phyloP scores from a whole-genome alignment of 2,797 vertebrate species.

The Strix occidentalis region DNA sequence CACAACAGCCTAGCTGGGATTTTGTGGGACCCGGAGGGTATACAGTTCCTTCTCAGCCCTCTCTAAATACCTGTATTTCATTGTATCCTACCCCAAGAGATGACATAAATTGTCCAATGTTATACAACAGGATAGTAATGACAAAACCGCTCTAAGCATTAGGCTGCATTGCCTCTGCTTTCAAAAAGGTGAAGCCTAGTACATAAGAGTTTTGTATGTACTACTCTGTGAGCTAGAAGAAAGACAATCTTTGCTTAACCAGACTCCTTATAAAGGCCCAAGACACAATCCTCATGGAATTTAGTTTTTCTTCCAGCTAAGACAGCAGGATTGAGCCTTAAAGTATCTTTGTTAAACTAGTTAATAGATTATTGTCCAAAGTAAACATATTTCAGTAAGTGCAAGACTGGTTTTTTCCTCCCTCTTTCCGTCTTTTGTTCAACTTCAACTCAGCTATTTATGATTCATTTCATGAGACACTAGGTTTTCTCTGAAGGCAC shows the following conservation, averaged over 20 bases:
- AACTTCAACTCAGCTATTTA: slow-evolving; percentile 71
- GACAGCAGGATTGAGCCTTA: not conserved
- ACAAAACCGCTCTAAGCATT: not conserved
- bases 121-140: not conserved
- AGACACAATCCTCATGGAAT: not conserved
- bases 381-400: slow-evolving; percentile 44
- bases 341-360: slow-evolving; percentile 40
- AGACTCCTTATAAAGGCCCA: not conserved
- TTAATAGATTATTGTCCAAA: slow-evolving; percentile 52
- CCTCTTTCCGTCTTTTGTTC: slow-evolving; percentile 41
- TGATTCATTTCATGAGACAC: slow-evolving; percentile 71
- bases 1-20: not conserved
- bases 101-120: not conserved
- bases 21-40: not conserved
- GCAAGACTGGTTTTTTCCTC: slow-evolving; percentile 41
- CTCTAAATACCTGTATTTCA: not conserved
- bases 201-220: not conserved
- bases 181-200: not conserved
- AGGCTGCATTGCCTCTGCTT: not conserved
- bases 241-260: not conserved
- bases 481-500: slow-evolving; percentile 68
- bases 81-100: not conserved
- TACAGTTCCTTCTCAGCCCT: not conserved
- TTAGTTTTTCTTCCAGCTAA: not conserved
- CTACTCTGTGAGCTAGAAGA: not conserved